Percentiles rank a stretch among this genome's conserved stretches.
phyloP scores from a whole-genome alignment of 2,797 vertebrate species.

The Pteronotus mesoamericanus region DNA sequence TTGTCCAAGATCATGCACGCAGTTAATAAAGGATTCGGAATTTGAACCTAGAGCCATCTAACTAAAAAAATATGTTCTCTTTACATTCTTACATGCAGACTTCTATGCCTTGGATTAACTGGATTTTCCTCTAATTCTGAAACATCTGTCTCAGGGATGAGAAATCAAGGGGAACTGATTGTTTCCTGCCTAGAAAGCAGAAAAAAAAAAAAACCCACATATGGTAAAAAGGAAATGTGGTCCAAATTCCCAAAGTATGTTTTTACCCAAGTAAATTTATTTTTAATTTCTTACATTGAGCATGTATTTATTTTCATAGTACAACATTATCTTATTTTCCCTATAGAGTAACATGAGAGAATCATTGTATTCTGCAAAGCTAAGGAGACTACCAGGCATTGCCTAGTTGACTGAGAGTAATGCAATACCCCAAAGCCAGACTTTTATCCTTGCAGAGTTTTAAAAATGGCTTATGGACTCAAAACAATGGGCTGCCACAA shows the following conservation, averaged over 20 bases:
- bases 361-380: background rate
- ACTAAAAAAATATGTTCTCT: background rate
- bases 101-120: background rate
- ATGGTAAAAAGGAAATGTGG: background rate
- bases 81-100: background rate
- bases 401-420: background rate
- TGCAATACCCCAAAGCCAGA: background rate
- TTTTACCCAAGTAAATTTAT: background rate
- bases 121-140: constrained; percentile 9
- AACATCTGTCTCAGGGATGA: background rate
- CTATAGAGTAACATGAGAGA: background rate
- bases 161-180: constrained; percentile 25
- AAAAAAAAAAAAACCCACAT: background rate
- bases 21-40: background rate
- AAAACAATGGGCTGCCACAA: background rate
- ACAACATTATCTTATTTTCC: background rate
- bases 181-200: background rate
- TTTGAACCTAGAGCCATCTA: background rate
- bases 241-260: background rate
- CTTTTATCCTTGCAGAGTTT: background rate
- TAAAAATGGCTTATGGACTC: background rate
- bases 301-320: background rate
- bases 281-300: background rate
- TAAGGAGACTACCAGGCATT: background rate
- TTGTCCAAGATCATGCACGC: background rate